Evolutionary conservation across 2,113 vertebrate species (phyloP).

Genomic region (Upupa epops): DNA sequence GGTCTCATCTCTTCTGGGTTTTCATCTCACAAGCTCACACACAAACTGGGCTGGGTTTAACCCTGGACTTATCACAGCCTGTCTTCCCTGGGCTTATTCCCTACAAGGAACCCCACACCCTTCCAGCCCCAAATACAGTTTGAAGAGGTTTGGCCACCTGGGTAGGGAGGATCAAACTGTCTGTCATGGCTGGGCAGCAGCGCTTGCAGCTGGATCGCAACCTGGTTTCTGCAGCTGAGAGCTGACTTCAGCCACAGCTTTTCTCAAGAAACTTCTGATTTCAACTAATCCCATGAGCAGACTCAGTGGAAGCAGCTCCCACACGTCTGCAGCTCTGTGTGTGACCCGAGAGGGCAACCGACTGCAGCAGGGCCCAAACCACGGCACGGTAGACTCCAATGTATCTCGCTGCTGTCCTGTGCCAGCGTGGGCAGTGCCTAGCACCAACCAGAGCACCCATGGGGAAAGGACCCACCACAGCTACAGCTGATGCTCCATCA

Average conservation of each 20-base stretch:
- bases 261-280: neutral
- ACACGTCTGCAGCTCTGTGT: neutral
- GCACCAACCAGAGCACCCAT: neutral
- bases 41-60: conserved; percentile 14
- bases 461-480: neutral
- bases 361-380: neutral
- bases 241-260: neutral
- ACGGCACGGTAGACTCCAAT: neutral
- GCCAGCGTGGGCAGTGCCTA: neutral
- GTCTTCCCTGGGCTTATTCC: fast-evolving
- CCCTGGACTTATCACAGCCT: neutral
- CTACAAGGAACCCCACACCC: neutral
- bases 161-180: neutral
- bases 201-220: neutral
- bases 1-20: neutral
- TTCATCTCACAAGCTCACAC: neutral
- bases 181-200: neutral
- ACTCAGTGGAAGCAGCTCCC: fast-evolving
- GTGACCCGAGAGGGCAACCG: neutral
- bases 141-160: neutral
- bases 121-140: neutral
- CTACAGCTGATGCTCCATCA: neutral
- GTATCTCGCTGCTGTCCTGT: neutral
- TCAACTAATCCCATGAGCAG: neutral
- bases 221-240: conserved; percentile 32